Evolutionary conservation across 2,113 vertebrate species (phyloP), one percentile per base, ranked within the genome.

Genomic region (Tetrao urogallus): DNA sequence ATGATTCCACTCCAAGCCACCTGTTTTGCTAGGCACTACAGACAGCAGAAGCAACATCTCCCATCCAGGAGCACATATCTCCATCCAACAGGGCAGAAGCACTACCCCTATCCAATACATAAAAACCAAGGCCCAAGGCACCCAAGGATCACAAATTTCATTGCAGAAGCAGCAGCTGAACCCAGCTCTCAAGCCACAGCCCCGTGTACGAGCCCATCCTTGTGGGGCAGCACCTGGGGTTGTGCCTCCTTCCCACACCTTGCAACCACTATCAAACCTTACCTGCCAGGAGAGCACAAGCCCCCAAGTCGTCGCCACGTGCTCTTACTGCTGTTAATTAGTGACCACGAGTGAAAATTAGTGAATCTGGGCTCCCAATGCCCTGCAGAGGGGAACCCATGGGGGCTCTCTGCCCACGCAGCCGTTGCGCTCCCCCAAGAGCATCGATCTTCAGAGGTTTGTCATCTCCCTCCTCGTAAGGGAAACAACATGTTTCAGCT

Each of bases 61-160:
- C 42, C 71, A 15, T 1, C 30, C 16, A 1, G 8, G 60, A 50
- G 42, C 3, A 4, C 28, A 1, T 1, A 0, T 10, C 22, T 4
- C 7, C 43, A 20, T 8, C 24, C 3, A 6, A 5, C 7, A 18
- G 50, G 34, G 43, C 2, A 6, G 60, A 6, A 21, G 17, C 54
- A 3, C 13, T 6, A 21, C 21, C 58, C 64, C 72, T 27, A 18
- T 0, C 74, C 7, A 10, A 56, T 2, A 21, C n/a, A 19, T 1
- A 20, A 32, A 40, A 76, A 67, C 42, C 2, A 2, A 60, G 67
- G 21, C 3, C 14, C 58, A 30, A 10, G 54, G 19, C 8, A 19
- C 43, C 71, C 28, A 54, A 66, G 36, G 43, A 40, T 30, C 42
- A 47, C 27, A 32, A 30, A 25, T 4, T 1, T 17, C 28, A 64